A percentile compares a stretch with the other conserved stretches of the same genome.
phyloP scores from a whole-genome alignment of 2,113 vertebrate genomes.

The Periophthalmodon schlosseri region DNA sequence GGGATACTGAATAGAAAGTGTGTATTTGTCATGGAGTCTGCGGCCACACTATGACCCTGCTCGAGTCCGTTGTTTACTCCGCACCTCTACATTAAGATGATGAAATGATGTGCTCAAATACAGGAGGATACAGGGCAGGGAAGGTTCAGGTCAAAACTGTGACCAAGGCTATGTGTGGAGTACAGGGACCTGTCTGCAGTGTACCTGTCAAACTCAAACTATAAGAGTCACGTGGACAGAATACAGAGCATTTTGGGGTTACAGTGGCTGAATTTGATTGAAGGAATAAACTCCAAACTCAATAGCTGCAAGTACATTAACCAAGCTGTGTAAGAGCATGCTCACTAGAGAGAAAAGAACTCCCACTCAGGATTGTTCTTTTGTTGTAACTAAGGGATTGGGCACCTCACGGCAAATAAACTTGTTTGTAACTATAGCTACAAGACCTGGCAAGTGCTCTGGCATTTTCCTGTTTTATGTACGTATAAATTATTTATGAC shows the following conservation, averaged over 20 bases:
- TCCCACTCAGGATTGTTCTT: too few relatives aligned
- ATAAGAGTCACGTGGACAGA: background rate
- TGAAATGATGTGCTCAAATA: conserved; percentile 12
- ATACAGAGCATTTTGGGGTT: background rate
- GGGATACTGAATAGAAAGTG: conserved; percentile 38
- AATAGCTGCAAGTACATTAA: too few relatives aligned
- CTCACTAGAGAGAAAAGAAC: too few relatives aligned
- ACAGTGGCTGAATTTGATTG: too few relatives aligned
- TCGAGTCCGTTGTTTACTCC: conserved; percentile 49
- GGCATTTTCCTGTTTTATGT: too few relatives aligned
- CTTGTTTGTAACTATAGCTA: too few relatives aligned
- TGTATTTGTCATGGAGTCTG: conserved; percentile 37
- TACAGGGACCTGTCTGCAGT: background rate
- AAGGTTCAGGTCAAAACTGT: conserved; percentile 1
- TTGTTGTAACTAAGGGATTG: too few relatives aligned
- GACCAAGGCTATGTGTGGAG: background rate
- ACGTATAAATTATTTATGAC: too few relatives aligned
- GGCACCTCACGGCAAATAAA: too few relatives aligned
- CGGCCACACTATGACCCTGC: conserved; percentile 9
- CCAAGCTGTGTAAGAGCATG: too few relatives aligned
- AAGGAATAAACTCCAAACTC: too few relatives aligned
- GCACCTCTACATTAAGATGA: conserved; percentile 31
- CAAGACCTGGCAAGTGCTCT: too few relatives aligned
- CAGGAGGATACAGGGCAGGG: background rate
- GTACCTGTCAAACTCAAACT: conserved; percentile 5